Base-by-base conservation (phyloP, 2,888 invertebrate genomes). In the Ophioninae sp. region DNA sequence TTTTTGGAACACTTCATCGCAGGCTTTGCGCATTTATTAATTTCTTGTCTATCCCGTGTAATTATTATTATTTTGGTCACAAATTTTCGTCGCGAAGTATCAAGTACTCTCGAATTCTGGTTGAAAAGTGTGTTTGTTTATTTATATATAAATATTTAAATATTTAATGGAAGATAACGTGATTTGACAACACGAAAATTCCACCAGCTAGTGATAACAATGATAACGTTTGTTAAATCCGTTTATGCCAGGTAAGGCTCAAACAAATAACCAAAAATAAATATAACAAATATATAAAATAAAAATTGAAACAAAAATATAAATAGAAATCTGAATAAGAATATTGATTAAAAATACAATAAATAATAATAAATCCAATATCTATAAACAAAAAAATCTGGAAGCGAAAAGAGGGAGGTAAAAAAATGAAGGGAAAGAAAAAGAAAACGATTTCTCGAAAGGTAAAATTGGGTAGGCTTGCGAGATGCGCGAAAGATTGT, bases 171-270 rank as follows among this genome's bases (percentile, higher is more conserved):
- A 77, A 22, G 51, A 59, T 59, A 65, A 73, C 58, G 75, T 23
- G 56, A 76, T 79, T 81, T 74, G 23, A 72, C 74, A 79, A 79
- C 81, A 81, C 84, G 73, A 78, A 84, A 79, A 84, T 82, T 81
- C 81, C 83, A 71, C 30, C 73, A 72, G 73, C 82, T 77, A 78
- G 63, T 77, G 30, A 77, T 75, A 58, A 65, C 64, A 58, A 56
- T 61, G 17, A 73, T 67, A 67, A 67, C 61, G 74, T 69, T 30
- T 81, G 41, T 76, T 79, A 84, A 81, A 84, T 81, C 84, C 84
- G 84, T 84, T 84, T 84, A 84, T 79, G 84, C 84, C 84, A 84
- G 84, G 81, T 81, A 84, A 79, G 84, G 84, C 84, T 81, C 84
- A 84, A 79, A 81, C n/a, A n/a, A n/a, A n/a, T n/a, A n/a, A n/a